Evolutionary conservation across 2,113 vertebrate genomes (phyloP).

Genomic region (Colossoma macropomum): DNA sequence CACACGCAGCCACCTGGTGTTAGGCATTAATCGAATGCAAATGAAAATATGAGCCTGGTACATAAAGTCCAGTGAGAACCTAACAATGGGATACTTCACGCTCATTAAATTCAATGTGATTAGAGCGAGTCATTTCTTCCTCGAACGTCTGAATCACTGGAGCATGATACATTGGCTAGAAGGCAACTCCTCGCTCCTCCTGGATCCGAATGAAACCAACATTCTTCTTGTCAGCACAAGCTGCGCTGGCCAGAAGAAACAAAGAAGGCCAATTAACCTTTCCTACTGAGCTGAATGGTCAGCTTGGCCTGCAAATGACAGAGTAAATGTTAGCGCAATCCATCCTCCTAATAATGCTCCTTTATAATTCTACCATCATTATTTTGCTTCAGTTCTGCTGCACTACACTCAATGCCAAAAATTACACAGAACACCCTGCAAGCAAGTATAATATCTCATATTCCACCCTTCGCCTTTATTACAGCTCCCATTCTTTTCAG

Average conservation of each 20-base stretch:
- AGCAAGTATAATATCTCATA: no score
- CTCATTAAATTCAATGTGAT: conserved; percentile 34
- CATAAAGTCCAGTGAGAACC: conserved; percentile 5
- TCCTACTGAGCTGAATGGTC: not conserved
- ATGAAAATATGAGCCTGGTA: not conserved
- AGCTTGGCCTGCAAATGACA: not conserved
- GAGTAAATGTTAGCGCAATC: not conserved
- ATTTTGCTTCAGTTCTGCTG: not conserved
- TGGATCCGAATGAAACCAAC: not conserved
- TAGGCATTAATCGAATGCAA: conserved; percentile 17
- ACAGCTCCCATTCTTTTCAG: no score
- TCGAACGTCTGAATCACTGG: conserved; percentile 14
- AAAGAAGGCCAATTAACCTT: conserved; percentile 3
- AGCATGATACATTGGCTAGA: not conserved
- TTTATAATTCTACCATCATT: not conserved
- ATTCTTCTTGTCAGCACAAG: not conserved
- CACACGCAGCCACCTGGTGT: not conserved
- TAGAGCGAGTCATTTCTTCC: not conserved
- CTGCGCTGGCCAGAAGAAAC: not conserved
- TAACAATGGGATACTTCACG: not conserved
- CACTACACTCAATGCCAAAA: no score
- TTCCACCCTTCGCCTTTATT: not conserved
- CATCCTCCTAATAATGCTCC: not conserved
- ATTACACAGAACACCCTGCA: no score
- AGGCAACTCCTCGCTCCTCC: not conserved